Base-by-base conservation (phyloP, 2,113 vertebrate genomes). In the Xiphophorus hellerii region DNA sequence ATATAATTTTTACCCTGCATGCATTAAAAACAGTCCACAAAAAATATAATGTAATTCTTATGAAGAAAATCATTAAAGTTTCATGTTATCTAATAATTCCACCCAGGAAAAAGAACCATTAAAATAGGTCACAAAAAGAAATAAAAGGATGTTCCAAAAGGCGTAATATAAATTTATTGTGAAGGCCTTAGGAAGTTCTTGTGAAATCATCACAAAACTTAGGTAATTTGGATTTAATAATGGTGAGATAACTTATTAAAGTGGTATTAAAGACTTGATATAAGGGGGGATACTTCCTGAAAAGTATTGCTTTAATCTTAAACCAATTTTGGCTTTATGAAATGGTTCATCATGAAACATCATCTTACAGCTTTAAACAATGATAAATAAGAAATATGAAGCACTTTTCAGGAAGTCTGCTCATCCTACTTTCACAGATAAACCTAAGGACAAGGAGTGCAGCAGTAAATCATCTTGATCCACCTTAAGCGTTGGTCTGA, bases 371-470 rank as follows among this genome's bases (percentile, higher is more conserved):
- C 51, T 58, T 58, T n/a, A 25, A n/a, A 48, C 15, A 48, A 20
- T 61, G 13, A 63, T 66, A n/a, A 44, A 54, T 8, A 28, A 62
- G 60, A 48, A 61, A 15, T 60, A 76, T 25, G 7, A 42, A 25
- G 15, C 69, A 29, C 12, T 0, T 10, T 35, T 54, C 42, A 1
- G 69, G 31, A 1, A 0, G 5, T 42, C 54, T 65, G 30, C 62
- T 42, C 15, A 8, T 44, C 5, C 51, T 29, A 2, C 60, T 65
- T 9, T 64, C 42, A 15, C 39, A 76, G 72, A 42, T 48, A 5
- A 83, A 81, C 51, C 68, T 2, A n/a, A 62, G 64, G 48, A 79
- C 77, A 62, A 70, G 30, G 63, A 66, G 61, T 12, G 29, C 22
- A 14, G 71, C 71, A 15, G 71, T 9, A 39, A 54, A 0, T 71